Evolutionary conservation across 2,113 vertebrate species (phyloP).

Genomic region (Mustelus asterias): DNA sequence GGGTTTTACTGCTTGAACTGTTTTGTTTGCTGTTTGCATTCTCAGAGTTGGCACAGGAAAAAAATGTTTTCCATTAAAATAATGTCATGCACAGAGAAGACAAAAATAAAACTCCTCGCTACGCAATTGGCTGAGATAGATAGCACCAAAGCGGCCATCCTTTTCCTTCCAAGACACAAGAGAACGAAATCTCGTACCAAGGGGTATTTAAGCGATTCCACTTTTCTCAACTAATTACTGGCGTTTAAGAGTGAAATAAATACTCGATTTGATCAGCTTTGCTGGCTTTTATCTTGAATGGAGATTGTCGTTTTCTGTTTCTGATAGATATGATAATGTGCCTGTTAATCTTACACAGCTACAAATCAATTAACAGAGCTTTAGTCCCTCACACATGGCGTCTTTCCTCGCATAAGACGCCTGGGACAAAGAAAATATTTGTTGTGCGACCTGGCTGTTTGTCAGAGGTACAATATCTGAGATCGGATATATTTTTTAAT

Average conservation of each 20-base stretch:
- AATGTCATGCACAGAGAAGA: background rate
- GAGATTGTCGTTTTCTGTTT: background rate
- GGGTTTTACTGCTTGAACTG: background rate
- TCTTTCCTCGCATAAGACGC: background rate
- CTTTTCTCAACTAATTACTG: background rate
- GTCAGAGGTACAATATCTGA: background rate
- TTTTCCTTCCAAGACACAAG: background rate
- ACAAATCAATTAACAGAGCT: conserved; percentile 31
- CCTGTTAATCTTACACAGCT: background rate
- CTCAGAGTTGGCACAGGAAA: background rate
- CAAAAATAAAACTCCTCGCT: background rate
- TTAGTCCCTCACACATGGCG: background rate
- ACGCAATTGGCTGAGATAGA: background rate
- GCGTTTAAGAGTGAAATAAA: conserved; percentile 21
- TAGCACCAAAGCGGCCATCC: background rate
- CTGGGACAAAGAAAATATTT: conserved; percentile 22
- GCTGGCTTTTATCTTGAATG: background rate
- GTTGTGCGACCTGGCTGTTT: background rate
- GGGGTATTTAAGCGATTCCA: background rate
- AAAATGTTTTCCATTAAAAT: background rate
- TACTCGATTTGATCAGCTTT: background rate
- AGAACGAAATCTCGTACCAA: background rate
- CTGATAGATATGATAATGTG: conserved; percentile 27
- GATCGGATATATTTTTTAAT: background rate
- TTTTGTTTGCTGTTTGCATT: background rate